Percentiles rank a stretch among this genome's conserved stretches.
Conservation (phyloP, 2,888 invertebrate genomes). For the Orthonychiurus folsomi region DNA sequence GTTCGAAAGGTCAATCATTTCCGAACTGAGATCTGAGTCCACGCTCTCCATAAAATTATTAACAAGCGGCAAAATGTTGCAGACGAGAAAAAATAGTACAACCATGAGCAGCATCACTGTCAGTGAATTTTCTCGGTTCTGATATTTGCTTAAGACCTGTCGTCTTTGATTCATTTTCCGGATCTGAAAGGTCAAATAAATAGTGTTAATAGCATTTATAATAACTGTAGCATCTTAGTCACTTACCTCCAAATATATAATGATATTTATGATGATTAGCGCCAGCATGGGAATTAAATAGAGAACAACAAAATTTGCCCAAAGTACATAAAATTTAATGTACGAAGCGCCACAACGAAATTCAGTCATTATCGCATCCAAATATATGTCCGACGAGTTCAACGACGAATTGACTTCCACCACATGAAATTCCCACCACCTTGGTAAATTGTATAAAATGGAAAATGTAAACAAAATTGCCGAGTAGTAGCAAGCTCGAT, state of each 20-base stretch:
- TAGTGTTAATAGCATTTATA: not conserved
- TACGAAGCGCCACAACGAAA: conserved; percentile 63
- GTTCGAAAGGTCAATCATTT: conserved; percentile 7
- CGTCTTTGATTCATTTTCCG: conserved; percentile 24
- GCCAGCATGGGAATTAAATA: conserved; percentile 82
- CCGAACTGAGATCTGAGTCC: not conserved
- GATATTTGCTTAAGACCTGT: conserved; percentile 23
- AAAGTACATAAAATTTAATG: conserved; percentile 77
- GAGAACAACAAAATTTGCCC: conserved; percentile 86
- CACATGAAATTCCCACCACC: conserved; percentile 47
- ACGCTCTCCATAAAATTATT: conserved; percentile 15
- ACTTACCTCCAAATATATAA: conserved; percentile 74
- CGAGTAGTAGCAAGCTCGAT: conserved; percentile 73
- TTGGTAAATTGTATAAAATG: conserved; percentile 70
- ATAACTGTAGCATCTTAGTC: not conserved
- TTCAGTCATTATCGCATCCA: conserved; percentile 50
- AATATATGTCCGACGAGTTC: not conserved
- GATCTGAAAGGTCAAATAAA: conserved; percentile 19
- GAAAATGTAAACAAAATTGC: conserved; percentile 69
- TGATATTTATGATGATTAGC: conserved; percentile 76
- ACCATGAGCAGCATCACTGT: conserved; percentile 11
- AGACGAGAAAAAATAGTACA: conserved; percentile 9
- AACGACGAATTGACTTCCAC: not conserved
- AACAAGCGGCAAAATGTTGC: conserved; percentile 12
- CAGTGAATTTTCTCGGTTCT: conserved; percentile 22